phyloP scores from a whole-genome alignment of 2,888 invertebrate species.

The Allophyes oxyacanthae region DNA sequence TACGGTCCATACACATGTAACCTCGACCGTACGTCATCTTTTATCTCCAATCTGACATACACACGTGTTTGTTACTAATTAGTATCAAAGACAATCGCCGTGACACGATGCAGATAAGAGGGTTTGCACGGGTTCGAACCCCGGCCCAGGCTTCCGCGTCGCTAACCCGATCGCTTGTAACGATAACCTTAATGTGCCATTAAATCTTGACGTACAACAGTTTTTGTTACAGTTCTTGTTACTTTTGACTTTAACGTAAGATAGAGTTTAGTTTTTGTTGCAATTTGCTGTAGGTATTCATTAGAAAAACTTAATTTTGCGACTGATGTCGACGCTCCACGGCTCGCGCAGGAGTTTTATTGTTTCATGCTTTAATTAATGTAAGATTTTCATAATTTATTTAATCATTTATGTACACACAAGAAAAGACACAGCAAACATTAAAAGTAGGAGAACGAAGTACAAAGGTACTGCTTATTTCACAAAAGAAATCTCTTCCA shows the following conservation, averaged over 20 bases:
- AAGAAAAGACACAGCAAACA: no score
- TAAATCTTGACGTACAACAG: constrained; percentile 59
- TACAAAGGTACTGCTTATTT: no score
- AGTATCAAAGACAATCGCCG: constrained; percentile 54
- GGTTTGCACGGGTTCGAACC: constrained; percentile 47
- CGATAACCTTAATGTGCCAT: constrained; percentile 73
- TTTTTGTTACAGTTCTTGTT: constrained; percentile 55
- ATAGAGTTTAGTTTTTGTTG: no score
- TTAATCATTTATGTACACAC: no score
- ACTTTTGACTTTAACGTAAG: constrained; percentile 20
- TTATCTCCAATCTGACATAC: constrained; percentile 45
- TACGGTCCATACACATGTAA: background rate
- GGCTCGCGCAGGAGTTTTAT: no score
- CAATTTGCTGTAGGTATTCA: no score
- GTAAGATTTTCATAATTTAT: no score
- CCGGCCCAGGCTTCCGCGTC: constrained; percentile 48
- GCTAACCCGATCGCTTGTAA: constrained; percentile 59
- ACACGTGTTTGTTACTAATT: constrained; percentile 56
- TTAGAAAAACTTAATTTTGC: no score
- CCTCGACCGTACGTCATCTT: constrained; percentile 7
- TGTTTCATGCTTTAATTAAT: no score
- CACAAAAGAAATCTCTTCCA: no score
- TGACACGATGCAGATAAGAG: constrained; percentile 66
- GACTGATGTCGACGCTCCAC: no score
- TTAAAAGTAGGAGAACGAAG: no score